Evolutionary conservation across 2,888 invertebrate species (phyloP).

Genomic region (Elmis aenea): DNA sequence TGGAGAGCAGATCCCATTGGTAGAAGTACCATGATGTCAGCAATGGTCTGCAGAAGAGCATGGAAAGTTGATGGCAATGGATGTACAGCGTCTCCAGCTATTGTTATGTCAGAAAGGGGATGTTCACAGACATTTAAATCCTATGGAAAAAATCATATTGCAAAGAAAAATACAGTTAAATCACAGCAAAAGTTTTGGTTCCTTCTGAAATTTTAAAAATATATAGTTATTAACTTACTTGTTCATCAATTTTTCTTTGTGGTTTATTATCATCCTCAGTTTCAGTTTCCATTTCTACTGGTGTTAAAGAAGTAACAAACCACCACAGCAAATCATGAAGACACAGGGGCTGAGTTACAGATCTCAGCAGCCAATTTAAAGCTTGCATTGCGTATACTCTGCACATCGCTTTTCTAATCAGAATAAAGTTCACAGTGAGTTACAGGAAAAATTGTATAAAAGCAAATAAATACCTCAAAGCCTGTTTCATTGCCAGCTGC

Average conservation of each 20-base stretch:
- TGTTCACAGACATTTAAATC: conserved; percentile 66
- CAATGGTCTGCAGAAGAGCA: conserved; percentile 81
- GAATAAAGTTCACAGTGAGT: too few species aligned
- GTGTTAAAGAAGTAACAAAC: conserved; percentile 82
- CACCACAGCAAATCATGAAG: conserved; percentile 96
- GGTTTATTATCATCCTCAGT: conserved; percentile 53
- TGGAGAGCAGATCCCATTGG: conserved; percentile 84
- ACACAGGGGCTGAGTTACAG: conserved; percentile 84
- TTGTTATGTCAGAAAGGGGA: conserved; percentile 71
- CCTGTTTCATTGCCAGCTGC: conserved; percentile 82
- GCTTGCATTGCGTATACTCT: conserved; percentile 89
- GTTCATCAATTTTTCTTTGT: conserved; percentile 42
- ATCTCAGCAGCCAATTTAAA: conserved; percentile 89
- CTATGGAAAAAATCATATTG: conserved; percentile 33
- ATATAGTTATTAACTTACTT: conserved; percentile 25
- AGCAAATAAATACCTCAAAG: conserved; percentile 59
- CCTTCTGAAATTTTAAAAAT: background rate
- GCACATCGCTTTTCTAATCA: conserved; percentile 68
- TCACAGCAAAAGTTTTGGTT: too few species aligned
- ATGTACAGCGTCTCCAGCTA: conserved; percentile 66
- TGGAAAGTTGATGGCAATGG: conserved; percentile 65
- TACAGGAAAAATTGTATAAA: background rate
- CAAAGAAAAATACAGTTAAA: too few species aligned
- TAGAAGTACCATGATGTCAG: conserved; percentile 83
- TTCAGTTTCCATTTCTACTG: conserved; percentile 49